phyloP scores from a whole-genome alignment of 2,888 invertebrate genomes.

The Acanthacorydalis orientalis region DNA sequence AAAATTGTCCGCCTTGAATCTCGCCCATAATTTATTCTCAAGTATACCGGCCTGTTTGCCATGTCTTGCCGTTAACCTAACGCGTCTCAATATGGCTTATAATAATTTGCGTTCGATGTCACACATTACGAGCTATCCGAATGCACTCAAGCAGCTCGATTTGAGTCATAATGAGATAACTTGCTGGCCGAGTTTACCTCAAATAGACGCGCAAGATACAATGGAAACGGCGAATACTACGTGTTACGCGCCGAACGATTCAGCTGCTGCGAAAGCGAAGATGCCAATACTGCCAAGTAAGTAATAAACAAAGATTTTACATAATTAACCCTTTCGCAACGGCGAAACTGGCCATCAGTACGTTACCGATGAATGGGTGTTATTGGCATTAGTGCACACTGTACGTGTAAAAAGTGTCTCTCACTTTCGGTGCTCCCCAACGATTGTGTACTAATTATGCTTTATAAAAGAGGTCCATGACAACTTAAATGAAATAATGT shows the following conservation, averaged over 20 bases:
- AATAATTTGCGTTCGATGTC: conserved; percentile 71
- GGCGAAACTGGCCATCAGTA: too few relatives aligned
- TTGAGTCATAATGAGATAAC: conserved; percentile 82
- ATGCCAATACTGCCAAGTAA: conserved; percentile 21
- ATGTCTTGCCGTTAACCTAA: conserved; percentile 75
- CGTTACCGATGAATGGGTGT: too few relatives aligned
- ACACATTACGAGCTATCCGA: conserved; percentile 78
- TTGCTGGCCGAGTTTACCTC: conserved; percentile 76
- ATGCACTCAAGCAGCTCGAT: conserved; percentile 77
- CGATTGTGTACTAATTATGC: too few relatives aligned
- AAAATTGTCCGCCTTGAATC: conserved; percentile 58
- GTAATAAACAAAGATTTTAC: not conserved
- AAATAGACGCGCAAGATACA: conserved; percentile 39
- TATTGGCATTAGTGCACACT: too few relatives aligned
- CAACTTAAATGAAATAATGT: too few relatives aligned
- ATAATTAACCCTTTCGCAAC: too few relatives aligned
- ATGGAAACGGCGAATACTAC: conserved; percentile 49
- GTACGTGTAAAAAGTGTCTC: too few relatives aligned
- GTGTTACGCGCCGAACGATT: conserved; percentile 43
- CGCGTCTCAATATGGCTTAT: conserved; percentile 78
- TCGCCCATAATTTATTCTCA: conserved; percentile 81
- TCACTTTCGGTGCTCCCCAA: too few relatives aligned
- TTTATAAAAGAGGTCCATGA: too few relatives aligned
- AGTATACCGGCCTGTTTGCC: conserved; percentile 76
- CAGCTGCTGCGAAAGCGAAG: conserved; percentile 19